Evolutionary conservation across 2,888 invertebrate species (phyloP).

Genomic region (Pandemis cinnamomeana): DNA sequence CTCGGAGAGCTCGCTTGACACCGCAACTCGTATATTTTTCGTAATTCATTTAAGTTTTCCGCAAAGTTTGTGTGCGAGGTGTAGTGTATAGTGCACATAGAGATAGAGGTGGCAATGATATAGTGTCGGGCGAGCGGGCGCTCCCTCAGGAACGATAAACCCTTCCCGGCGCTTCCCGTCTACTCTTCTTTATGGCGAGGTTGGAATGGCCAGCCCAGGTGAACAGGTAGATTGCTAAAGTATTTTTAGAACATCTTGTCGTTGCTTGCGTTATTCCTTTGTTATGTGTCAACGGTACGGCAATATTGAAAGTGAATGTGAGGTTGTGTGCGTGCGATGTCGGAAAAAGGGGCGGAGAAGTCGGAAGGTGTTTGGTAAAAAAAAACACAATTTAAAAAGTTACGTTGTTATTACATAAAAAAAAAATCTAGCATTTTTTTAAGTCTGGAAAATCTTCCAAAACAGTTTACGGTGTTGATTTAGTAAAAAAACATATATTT

Average conservation of each 20-base stretch:
- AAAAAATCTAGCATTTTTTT: too few relatives aligned
- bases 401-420: not conserved
- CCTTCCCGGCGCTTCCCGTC: slow-evolving; percentile 81
- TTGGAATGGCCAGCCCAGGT: slow-evolving; percentile 82
- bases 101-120: slow-evolving; percentile 82
- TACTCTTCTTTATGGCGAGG: slow-evolving; percentile 84
- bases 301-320: slow-evolving; percentile 72
- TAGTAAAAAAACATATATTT: too few relatives aligned
- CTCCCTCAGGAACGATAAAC: slow-evolving; percentile 83
- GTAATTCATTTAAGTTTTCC: slow-evolving; percentile 42
- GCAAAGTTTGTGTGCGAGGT: slow-evolving; percentile 60
- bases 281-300: slow-evolving; percentile 73
- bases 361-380: not conserved
- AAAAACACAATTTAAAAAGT: not conserved
- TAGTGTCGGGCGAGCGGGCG: slow-evolving; percentile 80
- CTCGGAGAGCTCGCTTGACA: slow-evolving; percentile 25
- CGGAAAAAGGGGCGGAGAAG: slow-evolving; percentile 1
- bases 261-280: slow-evolving; percentile 81
- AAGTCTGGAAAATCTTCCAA: too few relatives aligned
- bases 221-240: slow-evolving; percentile 83
- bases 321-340: slow-evolving; percentile 59
- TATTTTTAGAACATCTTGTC: slow-evolving; percentile 84
- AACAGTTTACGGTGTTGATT: too few relatives aligned
- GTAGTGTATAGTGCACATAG: slow-evolving; percentile 66
- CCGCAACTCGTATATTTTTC: slow-evolving; percentile 35